Evolutionary conservation across 2,113 vertebrate genomes (phyloP), one percentile per base, ranked within the genome.

Genomic region (Speoplatyrhinus poulsoni): DNA sequence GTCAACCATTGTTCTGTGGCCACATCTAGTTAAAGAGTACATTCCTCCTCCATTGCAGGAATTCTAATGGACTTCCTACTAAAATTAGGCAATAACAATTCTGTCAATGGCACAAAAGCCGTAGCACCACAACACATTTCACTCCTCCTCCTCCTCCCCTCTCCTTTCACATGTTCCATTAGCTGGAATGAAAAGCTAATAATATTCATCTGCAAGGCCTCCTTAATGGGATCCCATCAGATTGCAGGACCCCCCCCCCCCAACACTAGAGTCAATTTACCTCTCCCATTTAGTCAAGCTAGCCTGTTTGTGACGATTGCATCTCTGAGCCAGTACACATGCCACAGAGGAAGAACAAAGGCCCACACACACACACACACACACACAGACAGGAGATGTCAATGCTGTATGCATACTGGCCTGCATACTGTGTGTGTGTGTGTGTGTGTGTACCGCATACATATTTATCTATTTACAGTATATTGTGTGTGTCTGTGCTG

Each of bases 181-280:
- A 88, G 76, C 71, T 81, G 67, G 80, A 80, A 82, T 79, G 77
- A 87, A 86, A 74, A 82, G 81, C 82, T 87, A 87, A 89, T 90
- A 86, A 83, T 90, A 88, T 86, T 87, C 80, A 88, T 90, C 86
- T 82, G 83, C 81, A 84, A 81, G 77, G 71, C 76, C 72, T 81
- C 85, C 82, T 86, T 89, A 90, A 88, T 87, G 84, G 76, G 75
- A 82, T 79, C 78, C 82, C 79, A 81, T 89, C 84, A 83, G 81
- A 76, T 87, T 82, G 82, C 77, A 82, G 69, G 70, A 11, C 49
- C 49, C 68, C 61, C 66, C 62, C 76, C 71, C 78, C 71, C 9
- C 83, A 84, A 85, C 82, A 82, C 78, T 68, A 84, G 82, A 87
- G 85, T 85, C 85, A 88, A 88, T 89, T 84, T 84, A 81, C 79